Percentiles rank a stretch among this genome's conserved stretches.
Conservation (phyloP, 2,888 invertebrate genomes). For the Cancer borealis region DNA sequence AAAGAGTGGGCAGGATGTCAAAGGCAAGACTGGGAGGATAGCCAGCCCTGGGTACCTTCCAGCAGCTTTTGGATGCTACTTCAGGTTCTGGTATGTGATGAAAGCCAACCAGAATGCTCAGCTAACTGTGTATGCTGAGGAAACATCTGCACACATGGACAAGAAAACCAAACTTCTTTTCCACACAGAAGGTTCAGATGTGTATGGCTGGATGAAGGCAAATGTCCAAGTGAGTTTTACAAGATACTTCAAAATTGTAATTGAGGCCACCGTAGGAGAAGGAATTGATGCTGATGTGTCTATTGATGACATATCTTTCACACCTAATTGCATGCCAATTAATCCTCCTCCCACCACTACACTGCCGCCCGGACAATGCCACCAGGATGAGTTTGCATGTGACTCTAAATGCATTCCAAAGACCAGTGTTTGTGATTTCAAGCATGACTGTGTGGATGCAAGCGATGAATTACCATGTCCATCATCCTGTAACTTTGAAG, state of each 20-base stretch:
- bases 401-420: conserved; percentile 51
- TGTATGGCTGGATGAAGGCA: conserved; percentile 56
- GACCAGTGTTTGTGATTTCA: conserved; percentile 65
- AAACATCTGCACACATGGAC: conserved; percentile 13
- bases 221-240: conserved; percentile 36
- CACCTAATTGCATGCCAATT: conserved; percentile 53
- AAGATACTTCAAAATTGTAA: conserved; percentile 65
- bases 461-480: conserved; percentile 66
- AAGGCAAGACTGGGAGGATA: conserved; percentile 55
- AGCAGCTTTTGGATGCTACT: conserved; percentile 39
- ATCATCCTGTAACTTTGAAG: conserved; percentile 62
- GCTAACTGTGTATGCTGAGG: conserved; percentile 55
- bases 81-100: conserved; percentile 73
- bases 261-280: conserved; percentile 54
- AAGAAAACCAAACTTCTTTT: not conserved
- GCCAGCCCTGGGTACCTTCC: conserved; percentile 53
- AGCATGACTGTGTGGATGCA: conserved; percentile 56
- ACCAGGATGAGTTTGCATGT: conserved; percentile 57
- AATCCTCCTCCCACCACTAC: conserved; percentile 38
- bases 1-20: conserved; percentile 42
- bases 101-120: conserved; percentile 51
- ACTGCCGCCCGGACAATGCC: conserved; percentile 52
- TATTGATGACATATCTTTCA: conserved; percentile 68
- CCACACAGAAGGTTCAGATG: conserved; percentile 58
- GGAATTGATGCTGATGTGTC: conserved; percentile 59